Evolutionary conservation across 2,888 invertebrate genomes (phyloP), one percentile per base, ranked within the genome.

Genomic region (Petrolisthes cinctipes): DNA sequence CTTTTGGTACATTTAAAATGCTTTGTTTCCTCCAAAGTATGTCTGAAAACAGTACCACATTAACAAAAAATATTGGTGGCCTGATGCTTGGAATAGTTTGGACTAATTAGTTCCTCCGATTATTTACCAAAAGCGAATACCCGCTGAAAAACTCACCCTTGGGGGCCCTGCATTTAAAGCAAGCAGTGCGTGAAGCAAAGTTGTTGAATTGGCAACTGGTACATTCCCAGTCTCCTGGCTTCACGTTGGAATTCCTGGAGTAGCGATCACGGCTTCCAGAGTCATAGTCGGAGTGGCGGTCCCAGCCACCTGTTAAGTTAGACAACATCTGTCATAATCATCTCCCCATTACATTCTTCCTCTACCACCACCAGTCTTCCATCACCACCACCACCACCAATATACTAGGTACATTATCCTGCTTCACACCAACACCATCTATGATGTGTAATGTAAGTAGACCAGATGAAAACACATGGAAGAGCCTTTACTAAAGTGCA

Each of bases 161-260:
- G 7, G 84, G 81, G 54, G 84, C 83, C 73, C 87, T 83, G 66
- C 87, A 88, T 68, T 88, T 88, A 54, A 88, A 84, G 66, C 87
- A 88, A 51, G 83, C 83, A n/a, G 83, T 80, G 61, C 87, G 87
- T 5, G 87, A 88, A 5, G 87, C 87, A 81, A 84, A 88, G 75
- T 88, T 88, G 53, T 75, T 73, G 83, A 88, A 88, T 80, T 88
- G 83, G 75, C 87, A 88, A 53, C 80, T 84, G n/a, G 83, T 80
- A 53, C 87, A 88, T 79, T 88, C 84, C 87, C 87, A 88, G 53
- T 88, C 87, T 11, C 87, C 87, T 17, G 87, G 87, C 84, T 88
- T 88, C 57, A 83, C 80, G 53, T 76, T 86, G 75, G 83, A 84
- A 23, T 81, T 73, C 20, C 83, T 73, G 14, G 82, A 88, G 84